phyloP scores from a whole-genome alignment of 2,888 invertebrate species.

The Aspidapion aeneum region DNA sequence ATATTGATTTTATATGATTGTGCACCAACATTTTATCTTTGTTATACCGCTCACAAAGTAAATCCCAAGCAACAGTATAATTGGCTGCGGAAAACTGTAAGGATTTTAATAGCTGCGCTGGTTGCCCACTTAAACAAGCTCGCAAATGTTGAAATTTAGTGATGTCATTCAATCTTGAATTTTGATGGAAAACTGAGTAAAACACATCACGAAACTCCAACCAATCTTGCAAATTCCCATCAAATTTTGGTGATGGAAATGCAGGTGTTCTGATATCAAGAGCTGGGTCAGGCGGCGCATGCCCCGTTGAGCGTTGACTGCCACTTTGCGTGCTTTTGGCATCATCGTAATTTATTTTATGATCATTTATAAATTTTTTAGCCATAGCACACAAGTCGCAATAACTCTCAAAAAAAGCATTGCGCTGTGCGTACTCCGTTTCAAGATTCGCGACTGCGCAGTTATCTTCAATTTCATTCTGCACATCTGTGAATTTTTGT shows the following conservation, averaged over 20 bases:
- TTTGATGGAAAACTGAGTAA: slow-evolving; percentile 17
- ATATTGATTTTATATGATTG: slow-evolving; percentile 21
- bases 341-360: not conserved
- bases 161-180: slow-evolving; percentile 6
- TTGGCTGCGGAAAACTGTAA: slow-evolving; percentile 16
- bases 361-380: not conserved
- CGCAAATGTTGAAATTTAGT: slow-evolving; percentile 21
- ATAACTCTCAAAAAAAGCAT: not conserved
- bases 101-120: slow-evolving; percentile 14
- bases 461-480: not conserved
- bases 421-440: not conserved
- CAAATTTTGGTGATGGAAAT: slow-evolving; percentile 16
- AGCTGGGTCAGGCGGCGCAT: not conserved
- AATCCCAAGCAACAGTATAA: slow-evolving; percentile 19
- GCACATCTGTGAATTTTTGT: not conserved
- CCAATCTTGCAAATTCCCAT: slow-evolving; percentile 19
- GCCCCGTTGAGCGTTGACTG: not conserved
- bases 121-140: slow-evolving; percentile 6
- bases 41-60: slow-evolving; percentile 16
- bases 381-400: not conserved
- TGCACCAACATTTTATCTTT: slow-evolving; percentile 17
- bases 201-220: slow-evolving; percentile 13
- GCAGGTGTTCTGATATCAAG: not conserved
- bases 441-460: not conserved
- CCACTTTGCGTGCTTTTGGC: not conserved